Base-by-base conservation (phyloP, 1,140 invertebrate species). In the Mylabris phalerata region DNA sequence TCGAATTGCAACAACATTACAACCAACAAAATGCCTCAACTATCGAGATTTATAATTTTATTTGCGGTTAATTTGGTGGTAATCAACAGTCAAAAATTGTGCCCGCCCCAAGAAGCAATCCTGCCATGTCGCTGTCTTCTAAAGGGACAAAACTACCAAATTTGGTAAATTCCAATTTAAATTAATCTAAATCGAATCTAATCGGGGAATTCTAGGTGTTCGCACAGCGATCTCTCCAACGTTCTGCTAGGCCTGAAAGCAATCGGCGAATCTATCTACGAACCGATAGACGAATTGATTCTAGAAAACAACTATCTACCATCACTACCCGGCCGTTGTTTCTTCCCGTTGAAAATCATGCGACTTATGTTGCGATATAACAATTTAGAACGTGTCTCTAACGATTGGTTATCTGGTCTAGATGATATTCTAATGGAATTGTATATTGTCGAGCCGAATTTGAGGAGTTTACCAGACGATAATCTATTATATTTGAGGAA, bases 271-370 rank as follows among this genome's bases (percentile, higher is more conserved):
- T 80, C 83, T 50, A 74, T 89, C 19, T 80, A 78, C 48, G 81
- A 80, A 42, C 83, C 87, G 7, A 85, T 93, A 55, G 90, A 92
- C 69, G 90, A 93, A 68, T 67, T 93, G 43, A 91, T 93, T 46
- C 77, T 93, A 58, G 90, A 93, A 75, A 91, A 90, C 64, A 92
- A 92, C 71, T 86, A 88, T 64, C 71, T 92, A 42, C 88, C 89
- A 2, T 86, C 89, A 3, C 64, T 93, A 11, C 88, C 89, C 3
- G 89, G 88, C 11, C 83, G 84, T 62, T 81, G 86, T 13, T 92
- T 92, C 69, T 81, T 85, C 43, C 82, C 82, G 60, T 70, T 92
- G 13, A 82, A 84, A 67, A 84, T 91, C 10, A 72, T 88, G n/a
- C 77, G 90, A 39, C 68, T 92, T 10, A 91, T 92, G 87, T 67